Conservation (phyloP, 2,113 vertebrate species). For the Ptilorrhoa leucosticta region DNA sequence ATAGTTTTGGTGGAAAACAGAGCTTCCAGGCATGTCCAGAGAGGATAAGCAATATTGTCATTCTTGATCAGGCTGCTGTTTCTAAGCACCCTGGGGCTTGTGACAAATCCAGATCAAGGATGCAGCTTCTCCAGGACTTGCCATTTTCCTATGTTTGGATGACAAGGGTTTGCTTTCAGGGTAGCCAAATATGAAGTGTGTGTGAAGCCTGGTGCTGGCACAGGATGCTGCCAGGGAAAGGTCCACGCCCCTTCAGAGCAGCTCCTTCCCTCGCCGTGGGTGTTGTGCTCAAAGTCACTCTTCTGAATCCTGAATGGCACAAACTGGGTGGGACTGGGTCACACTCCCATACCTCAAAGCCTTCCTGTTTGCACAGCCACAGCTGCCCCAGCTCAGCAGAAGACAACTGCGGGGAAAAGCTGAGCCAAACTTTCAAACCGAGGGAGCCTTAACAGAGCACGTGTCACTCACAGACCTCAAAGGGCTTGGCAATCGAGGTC, state of each 20-base stretch:
- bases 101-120: neutral
- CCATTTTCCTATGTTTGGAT: neutral
- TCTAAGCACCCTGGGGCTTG: neutral
- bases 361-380: neutral
- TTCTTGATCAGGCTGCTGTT: neutral
- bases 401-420: neutral
- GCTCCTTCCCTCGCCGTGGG: neutral
- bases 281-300: neutral
- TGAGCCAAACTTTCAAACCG: neutral
- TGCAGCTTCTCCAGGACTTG: neutral
- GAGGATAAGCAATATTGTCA: neutral
- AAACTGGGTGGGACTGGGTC: neutral
- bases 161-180: neutral
- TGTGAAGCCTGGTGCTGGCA: neutral
- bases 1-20: neutral
- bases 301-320: neutral
- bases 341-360: neutral
- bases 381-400: neutral
- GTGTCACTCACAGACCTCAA: neutral
- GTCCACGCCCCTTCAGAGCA: neutral
- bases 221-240: rapidly evolving
- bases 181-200: neutral
- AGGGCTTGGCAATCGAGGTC: neutral
- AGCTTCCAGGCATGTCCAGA: neutral
- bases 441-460: neutral